A percentile compares a stretch with the other conserved stretches of the same genome.
Conservation (phyloP, 2,113 vertebrate genomes). For the Callithrix jacchus region DNA sequence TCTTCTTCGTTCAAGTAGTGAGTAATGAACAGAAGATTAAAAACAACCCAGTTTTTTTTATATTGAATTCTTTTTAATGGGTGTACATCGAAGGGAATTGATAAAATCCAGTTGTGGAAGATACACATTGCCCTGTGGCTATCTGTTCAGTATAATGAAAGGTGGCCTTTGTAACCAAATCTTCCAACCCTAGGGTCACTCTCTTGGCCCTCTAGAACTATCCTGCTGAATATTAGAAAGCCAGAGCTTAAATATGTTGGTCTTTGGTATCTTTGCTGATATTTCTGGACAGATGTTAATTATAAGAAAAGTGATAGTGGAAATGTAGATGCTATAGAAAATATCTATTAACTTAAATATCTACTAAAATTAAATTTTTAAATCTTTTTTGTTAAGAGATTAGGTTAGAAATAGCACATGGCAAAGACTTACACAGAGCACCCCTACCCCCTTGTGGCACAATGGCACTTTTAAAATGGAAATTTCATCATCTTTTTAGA, state of each 20-base stretch:
- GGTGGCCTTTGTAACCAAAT: constrained; percentile 84
- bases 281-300: constrained; percentile 82
- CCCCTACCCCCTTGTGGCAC: constrained; percentile 87
- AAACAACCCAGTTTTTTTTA: neutral
- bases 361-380: constrained; percentile 66
- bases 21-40: neutral
- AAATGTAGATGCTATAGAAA: constrained; percentile 77
- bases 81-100: constrained; percentile 70
- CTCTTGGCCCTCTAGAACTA: constrained; percentile 71
- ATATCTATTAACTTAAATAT: constrained; percentile 72
- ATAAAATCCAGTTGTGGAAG: constrained; percentile 84
- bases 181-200: constrained; percentile 77
- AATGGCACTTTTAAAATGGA: constrained; percentile 76
- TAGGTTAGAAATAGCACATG: constrained; percentile 19
- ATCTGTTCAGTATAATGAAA: constrained; percentile 84
- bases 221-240: constrained; percentile 71
- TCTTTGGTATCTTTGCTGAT: constrained; percentile 75
- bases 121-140: constrained; percentile 80
- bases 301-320: constrained; percentile 76
- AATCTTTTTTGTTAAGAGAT: constrained; percentile 26
- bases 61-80: constrained; percentile 61
- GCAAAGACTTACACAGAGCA: constrained; percentile 80
- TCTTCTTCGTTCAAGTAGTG: constrained; percentile 34
- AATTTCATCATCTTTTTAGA: constrained; percentile 56
- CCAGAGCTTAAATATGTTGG: constrained; percentile 66